These are phyloP conservation scores for Epicauta chinensis DNA, from an alignment of 1,140 invertebrate species.

Conservation along the genomic window DNA sequence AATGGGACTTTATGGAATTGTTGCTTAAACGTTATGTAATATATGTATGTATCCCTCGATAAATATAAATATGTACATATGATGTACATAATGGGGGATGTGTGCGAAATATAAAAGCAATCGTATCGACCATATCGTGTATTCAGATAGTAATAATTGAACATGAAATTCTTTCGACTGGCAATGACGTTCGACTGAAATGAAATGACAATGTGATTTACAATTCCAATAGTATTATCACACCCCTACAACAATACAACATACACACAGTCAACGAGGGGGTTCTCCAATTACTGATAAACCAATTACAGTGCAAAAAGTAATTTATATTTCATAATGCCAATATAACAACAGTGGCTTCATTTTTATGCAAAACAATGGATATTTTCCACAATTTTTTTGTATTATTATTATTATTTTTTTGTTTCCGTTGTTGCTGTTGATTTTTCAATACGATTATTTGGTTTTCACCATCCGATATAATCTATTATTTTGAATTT, in stretches of 20 bases:
- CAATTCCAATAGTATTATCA: slow-evolving; percentile 31
- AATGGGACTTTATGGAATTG: too few relatives aligned
- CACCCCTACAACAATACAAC: slow-evolving; percentile 16
- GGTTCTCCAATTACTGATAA: slow-evolving; percentile 29
- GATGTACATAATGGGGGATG: too few relatives aligned
- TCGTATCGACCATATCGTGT: slow-evolving; percentile 6
- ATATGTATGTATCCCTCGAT: too few relatives aligned
- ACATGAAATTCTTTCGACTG: slow-evolving; percentile 17
- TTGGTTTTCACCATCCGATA: too few relatives aligned
- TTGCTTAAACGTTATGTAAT: too few relatives aligned
- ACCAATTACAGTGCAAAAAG: slow-evolving; percentile 27
- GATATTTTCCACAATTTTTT: slow-evolving; percentile 9
- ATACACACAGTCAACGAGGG: not conserved
- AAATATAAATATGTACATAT: too few relatives aligned
- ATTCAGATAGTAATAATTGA: slow-evolving; percentile 16
- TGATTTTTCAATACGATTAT: not conserved
- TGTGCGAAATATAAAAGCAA: not conserved
- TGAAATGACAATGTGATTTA: slow-evolving; percentile 33
- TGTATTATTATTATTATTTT: slow-evolving; percentile 1
- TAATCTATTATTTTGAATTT: too few relatives aligned
- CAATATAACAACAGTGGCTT: slow-evolving; percentile 5
- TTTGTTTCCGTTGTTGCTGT: slow-evolving; percentile 1
- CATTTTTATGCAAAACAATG: slow-evolving; percentile 27
- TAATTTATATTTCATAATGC: slow-evolving; percentile 26
- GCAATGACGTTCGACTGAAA: slow-evolving; percentile 24